These are phyloP conservation scores for Macroteleia sp. DNA, from an alignment of 2,888 invertebrate genomes.

Conservation along the genomic window DNA sequence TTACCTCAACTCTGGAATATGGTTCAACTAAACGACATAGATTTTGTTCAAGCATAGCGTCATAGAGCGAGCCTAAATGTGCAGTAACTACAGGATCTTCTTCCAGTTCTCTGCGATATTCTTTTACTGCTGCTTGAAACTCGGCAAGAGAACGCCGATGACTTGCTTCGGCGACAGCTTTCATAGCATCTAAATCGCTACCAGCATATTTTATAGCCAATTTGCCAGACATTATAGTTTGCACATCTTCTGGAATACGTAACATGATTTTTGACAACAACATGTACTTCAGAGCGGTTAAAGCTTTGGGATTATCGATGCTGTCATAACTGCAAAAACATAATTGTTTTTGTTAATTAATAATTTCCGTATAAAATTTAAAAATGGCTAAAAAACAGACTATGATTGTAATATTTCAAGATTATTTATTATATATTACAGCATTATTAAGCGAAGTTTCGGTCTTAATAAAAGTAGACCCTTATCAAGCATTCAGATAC, in stretches of 20 bases:
- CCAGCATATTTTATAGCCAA: slow-evolving; percentile 98
- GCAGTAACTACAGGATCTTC: slow-evolving; percentile 98
- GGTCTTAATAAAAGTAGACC: too few relatives aligned
- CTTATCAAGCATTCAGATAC: too few relatives aligned
- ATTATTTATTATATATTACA: too few relatives aligned
- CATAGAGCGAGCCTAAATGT: slow-evolving; percentile 98
- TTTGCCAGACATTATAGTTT: slow-evolving; percentile 97
- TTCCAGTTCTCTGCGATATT: slow-evolving; percentile 94
- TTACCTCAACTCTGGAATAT: slow-evolving; percentile 95
- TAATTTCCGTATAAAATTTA: too few relatives aligned
- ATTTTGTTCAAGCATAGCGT: slow-evolving; percentile 99
- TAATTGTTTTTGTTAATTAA: too few relatives aligned
- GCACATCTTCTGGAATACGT: slow-evolving; percentile 97
- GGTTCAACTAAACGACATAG: slow-evolving; percentile 99
- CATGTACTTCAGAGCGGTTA: slow-evolving; percentile 99
- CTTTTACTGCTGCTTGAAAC: slow-evolving; percentile 95
- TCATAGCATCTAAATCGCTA: slow-evolving; percentile 98
- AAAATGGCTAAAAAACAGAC: too few relatives aligned
- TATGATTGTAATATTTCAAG: too few relatives aligned
- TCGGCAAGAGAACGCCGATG: slow-evolving; percentile 98
- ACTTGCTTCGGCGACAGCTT: slow-evolving; percentile 97
- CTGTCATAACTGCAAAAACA: slow-evolving; percentile 88
- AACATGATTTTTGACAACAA: slow-evolving; percentile 99
- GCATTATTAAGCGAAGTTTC: too few relatives aligned
- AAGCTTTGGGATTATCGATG: slow-evolving; percentile 94